Conservation (phyloP, 2,888 invertebrate genomes). For the Nomada fucata region DNA sequence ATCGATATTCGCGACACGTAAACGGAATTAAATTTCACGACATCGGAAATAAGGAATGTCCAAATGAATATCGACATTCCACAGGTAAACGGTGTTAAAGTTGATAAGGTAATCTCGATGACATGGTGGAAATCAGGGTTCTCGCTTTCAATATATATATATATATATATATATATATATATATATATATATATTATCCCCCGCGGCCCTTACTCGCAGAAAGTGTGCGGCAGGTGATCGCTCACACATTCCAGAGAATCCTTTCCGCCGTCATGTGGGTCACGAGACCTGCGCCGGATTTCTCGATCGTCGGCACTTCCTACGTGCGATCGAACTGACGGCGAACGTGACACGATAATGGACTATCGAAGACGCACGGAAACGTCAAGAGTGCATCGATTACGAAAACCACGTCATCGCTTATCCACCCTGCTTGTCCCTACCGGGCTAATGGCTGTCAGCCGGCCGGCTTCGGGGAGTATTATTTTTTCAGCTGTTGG, state of each 20-base stretch:
- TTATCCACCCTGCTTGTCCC: not conserved
- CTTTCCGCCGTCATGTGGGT: conserved; percentile 53
- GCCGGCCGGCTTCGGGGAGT: no score
- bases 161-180: conserved; percentile 37
- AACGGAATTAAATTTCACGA: conserved; percentile 44
- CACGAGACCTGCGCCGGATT: conserved; percentile 51
- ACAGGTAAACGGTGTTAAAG: conserved; percentile 31
- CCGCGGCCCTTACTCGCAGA: conserved; percentile 8
- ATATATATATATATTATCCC: conserved; percentile 52
- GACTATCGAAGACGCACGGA: conserved; percentile 53
- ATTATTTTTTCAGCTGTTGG: no score
- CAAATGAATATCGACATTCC: conserved; percentile 68
- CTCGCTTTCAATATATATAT: conserved; percentile 61
- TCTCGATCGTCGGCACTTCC: conserved; percentile 62
- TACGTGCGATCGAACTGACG: conserved; percentile 59
- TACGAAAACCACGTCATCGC: conserved; percentile 15
- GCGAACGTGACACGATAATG: conserved; percentile 61
- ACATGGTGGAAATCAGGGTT: conserved; percentile 66
- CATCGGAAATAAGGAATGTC: conserved; percentile 58
- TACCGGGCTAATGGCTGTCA: not conserved
- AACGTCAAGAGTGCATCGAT: conserved; percentile 51
- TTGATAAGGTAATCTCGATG: conserved; percentile 68
- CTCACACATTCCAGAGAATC: conserved; percentile 38
- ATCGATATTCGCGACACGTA: conserved; percentile 41
- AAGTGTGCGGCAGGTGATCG: not conserved